Conservation (phyloP, 1,140 invertebrate species). For the Drosophila bocqueti region DNA sequence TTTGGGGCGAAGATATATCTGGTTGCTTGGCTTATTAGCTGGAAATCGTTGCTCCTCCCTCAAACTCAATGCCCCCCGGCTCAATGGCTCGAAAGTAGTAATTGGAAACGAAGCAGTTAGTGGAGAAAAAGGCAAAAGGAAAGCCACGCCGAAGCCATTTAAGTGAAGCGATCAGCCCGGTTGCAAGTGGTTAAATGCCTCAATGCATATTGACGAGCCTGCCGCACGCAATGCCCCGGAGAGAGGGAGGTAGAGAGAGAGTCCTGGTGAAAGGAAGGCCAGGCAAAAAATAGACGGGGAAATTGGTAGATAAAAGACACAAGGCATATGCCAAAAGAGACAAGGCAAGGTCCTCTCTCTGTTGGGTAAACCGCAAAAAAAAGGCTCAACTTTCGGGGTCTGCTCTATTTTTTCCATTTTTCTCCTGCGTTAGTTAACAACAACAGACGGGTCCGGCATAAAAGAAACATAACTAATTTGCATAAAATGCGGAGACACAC, state of each 20-base stretch:
- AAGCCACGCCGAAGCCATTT: conserved; percentile 30
- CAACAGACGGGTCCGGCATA: conserved; percentile 65
- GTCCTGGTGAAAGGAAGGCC: conserved; percentile 7
- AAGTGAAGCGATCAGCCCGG: conserved; percentile 48
- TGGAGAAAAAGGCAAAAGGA: not conserved
- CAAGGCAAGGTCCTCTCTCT: conserved; percentile 28
- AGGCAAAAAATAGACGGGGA: conserved; percentile 4
- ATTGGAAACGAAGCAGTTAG: conserved; percentile 53
- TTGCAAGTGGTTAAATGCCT: conserved; percentile 54
- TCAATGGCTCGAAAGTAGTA: conserved; percentile 57
- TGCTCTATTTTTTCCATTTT: conserved; percentile 3
- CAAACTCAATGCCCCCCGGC: conserved; percentile 4
- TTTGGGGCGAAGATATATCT: not conserved
- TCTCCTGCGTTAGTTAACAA: conserved; percentile 58
- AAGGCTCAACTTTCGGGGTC: conserved; percentile 51
- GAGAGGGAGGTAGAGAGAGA: not conserved
- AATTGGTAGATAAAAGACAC: conserved; percentile 27
- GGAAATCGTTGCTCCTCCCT: too few relatives aligned
- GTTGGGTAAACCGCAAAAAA: conserved; percentile 54
- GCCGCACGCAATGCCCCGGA: conserved; percentile 46
- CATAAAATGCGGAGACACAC: conserved; percentile 74
- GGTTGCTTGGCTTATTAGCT: conserved; percentile 5
- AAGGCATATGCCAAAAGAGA: conserved; percentile 18
- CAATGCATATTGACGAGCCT: conserved; percentile 62
- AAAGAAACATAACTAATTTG: conserved; percentile 83